Evolutionary conservation across 1,140 invertebrate species (phyloP).

Genomic region (Globodera ellingtonae): DNA sequence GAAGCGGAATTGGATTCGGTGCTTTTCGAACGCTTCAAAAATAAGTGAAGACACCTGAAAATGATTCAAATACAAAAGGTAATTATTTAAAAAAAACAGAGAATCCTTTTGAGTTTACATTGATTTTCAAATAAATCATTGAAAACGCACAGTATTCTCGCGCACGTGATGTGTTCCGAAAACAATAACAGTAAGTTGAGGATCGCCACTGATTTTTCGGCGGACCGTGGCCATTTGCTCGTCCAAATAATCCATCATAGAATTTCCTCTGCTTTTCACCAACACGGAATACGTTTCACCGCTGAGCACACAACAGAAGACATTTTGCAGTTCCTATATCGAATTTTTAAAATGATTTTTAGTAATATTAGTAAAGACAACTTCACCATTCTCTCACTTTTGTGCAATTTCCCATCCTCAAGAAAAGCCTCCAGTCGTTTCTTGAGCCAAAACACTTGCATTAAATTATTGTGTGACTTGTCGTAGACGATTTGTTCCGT

Average conservation of each 20-base stretch:
- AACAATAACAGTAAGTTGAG: slow-evolving; percentile 45
- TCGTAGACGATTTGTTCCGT: slow-evolving; percentile 42
- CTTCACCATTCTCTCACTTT: slow-evolving; percentile 39
- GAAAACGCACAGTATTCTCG: slow-evolving; percentile 38
- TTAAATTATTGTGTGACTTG: slow-evolving; percentile 17
- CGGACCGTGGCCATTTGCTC: slow-evolving; percentile 12
- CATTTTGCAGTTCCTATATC: slow-evolving; percentile 36
- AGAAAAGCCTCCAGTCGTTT: slow-evolving; percentile 45
- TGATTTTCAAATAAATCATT: no score
- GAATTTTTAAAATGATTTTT: slow-evolving; percentile 11
- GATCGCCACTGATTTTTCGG: slow-evolving; percentile 24
- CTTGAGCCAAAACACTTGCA: slow-evolving; percentile 40
- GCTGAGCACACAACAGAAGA: slow-evolving; percentile 45
- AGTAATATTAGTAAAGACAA: background rate
- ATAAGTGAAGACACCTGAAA: slow-evolving; percentile 47
- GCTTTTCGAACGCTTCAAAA: slow-evolving; percentile 44
- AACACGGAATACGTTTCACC: slow-evolving; percentile 45
- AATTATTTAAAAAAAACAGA: slow-evolving; percentile 7
- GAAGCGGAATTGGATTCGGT: slow-evolving; percentile 51
- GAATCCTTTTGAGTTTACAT: background rate
- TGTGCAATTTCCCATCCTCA: slow-evolving; percentile 46
- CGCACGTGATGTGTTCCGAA: slow-evolving; percentile 33
- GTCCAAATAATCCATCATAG: slow-evolving; percentile 24
- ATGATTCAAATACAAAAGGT: background rate
- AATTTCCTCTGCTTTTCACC: slow-evolving; percentile 29